phyloP scores from a whole-genome alignment of 2,113 vertebrate genomes.

The Aldabrachelys gigantea region DNA sequence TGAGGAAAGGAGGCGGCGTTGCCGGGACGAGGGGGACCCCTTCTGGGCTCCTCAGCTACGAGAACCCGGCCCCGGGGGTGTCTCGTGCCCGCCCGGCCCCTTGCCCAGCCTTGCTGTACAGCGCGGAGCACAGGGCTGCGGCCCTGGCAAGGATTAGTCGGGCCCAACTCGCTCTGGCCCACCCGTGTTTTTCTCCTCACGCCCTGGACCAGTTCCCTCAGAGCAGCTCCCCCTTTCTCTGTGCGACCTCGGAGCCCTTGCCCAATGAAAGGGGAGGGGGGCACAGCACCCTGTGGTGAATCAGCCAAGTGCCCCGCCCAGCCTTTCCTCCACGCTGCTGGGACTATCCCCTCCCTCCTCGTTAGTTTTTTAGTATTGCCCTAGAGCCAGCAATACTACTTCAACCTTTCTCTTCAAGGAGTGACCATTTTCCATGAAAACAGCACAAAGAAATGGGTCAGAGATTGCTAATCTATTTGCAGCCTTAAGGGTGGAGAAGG shows the following conservation, averaged over 20 bases:
- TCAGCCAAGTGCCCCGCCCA: background rate
- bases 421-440: background rate
- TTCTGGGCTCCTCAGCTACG: background rate
- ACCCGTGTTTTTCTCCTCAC: background rate
- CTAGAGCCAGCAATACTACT: too few species aligned
- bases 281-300: background rate
- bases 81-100: background rate
- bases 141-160: background rate
- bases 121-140: too few species aligned
- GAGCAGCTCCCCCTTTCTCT: too few species aligned
- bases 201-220: background rate
- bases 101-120: background rate
- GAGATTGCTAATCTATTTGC: background rate
- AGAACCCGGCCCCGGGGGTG: background rate
- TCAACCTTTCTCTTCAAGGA: too few species aligned
- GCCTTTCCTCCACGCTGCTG: background rate
- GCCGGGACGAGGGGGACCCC: slow-evolving; percentile 27
- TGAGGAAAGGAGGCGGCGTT: slow-evolving; percentile 13
- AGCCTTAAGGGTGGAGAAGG: background rate
- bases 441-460: background rate
- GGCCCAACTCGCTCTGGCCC: background rate
- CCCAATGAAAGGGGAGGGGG: background rate
- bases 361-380: too few species aligned
- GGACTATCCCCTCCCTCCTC: too few species aligned
- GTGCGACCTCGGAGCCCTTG: background rate